Percentiles rank a stretch among this genome's conserved stretches.
These are phyloP conservation scores for Portunus trituberculatus DNA, from an alignment of 1,140 invertebrate genomes.

Conservation along the genomic window DNA sequence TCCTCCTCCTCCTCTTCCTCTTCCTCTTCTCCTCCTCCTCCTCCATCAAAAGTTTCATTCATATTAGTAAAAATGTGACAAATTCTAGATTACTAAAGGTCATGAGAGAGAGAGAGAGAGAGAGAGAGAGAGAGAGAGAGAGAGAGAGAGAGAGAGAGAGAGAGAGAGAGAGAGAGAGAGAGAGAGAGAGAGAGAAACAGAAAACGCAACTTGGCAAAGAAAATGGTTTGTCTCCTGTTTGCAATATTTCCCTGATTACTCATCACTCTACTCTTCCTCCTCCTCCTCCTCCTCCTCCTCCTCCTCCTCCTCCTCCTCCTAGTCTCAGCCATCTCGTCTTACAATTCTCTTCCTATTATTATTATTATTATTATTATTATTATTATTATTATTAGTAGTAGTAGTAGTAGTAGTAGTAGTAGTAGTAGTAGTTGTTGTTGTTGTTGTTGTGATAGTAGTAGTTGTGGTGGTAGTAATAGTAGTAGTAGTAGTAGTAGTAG, in stretches of 20 bases:
- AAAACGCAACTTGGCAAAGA: neutral
- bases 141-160: conserved; percentile 33
- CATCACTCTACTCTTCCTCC: neutral
- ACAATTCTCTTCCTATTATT: neutral
- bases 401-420: neutral
- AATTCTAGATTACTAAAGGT: neutral
- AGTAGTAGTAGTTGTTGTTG: neutral
- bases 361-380: neutral
- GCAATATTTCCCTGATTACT: neutral
- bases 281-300: neutral
- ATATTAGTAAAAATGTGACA: neutral
- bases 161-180: conserved; percentile 18
- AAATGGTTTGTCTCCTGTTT: neutral
- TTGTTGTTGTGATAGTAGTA: neutral
- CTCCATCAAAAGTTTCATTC: neutral
- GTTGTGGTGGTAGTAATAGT: too few relatives aligned
- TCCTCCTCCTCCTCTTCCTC: neutral
- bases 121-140: conserved; percentile 58
- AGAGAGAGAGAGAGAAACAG: neutral
- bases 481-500: too few relatives aligned
- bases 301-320: neutral
- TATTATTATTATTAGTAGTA: neutral
- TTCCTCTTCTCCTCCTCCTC: neutral
- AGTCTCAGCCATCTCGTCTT: neutral
- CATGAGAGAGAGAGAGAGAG: conserved; percentile 44